Evolutionary conservation across 64 coral and sea anemone genomes (phyloP).

Genomic region (Acropora tenuis): DNA sequence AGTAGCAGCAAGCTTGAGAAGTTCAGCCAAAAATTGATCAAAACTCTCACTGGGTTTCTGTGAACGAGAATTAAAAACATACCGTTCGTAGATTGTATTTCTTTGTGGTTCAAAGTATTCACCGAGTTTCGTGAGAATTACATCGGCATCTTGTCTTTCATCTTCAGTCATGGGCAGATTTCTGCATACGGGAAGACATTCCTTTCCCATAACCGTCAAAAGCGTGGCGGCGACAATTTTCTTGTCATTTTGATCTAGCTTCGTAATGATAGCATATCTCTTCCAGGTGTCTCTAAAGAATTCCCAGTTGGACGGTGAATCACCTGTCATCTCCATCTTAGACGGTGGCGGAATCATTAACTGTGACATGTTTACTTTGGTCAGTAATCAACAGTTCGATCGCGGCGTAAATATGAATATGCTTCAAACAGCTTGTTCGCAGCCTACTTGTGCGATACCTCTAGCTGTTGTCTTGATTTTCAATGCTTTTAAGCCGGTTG

Average conservation of each 20-base stretch:
- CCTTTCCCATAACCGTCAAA: background rate
- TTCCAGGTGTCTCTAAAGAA: slow-evolving; percentile 31
- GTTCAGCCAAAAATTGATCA: slow-evolving; percentile 22
- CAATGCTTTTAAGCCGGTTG: background rate
- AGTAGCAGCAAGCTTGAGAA: background rate
- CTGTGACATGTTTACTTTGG: background rate
- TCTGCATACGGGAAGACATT: background rate
- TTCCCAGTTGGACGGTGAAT: background rate
- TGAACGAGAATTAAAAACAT: background rate
- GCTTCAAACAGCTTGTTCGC: too few species aligned
- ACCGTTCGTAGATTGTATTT: slow-evolving; percentile 55
- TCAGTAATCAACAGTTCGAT: too few species aligned
- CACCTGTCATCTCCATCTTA: background rate
- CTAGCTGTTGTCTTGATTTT: background rate
- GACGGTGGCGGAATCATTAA: background rate
- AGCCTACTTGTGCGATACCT: background rate
- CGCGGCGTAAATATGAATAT: too few species aligned
- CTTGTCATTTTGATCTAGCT: background rate
- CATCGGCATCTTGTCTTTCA: slow-evolving; percentile 38
- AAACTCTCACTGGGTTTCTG: slow-evolving; percentile 10
- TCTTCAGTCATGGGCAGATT: slow-evolving; percentile 32
- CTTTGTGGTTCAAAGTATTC: slow-evolving; percentile 47
- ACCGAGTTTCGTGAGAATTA: slow-evolving; percentile 54
- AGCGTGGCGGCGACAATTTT: background rate
- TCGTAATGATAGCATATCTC: background rate